Evolutionary conservation across 2,113 vertebrate genomes (phyloP).

Genomic region (Penelope pileata): DNA sequence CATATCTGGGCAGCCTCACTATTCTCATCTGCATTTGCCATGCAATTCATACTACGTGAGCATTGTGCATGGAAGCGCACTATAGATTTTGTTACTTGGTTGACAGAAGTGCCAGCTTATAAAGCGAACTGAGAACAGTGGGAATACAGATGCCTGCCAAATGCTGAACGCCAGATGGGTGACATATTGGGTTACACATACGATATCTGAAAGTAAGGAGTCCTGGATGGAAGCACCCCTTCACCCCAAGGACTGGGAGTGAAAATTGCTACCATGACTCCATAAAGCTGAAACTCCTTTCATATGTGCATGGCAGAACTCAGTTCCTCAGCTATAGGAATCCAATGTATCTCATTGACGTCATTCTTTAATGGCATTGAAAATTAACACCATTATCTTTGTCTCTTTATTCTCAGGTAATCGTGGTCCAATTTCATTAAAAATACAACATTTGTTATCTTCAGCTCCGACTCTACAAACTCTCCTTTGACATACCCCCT

Average conservation of each 20-base stretch:
- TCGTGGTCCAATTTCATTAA: background rate
- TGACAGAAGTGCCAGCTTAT: background rate
- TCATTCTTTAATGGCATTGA: background rate
- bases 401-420: background rate
- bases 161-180: background rate
- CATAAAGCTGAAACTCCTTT: background rate
- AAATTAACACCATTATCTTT: background rate
- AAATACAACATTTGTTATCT: background rate
- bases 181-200: background rate
- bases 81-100: background rate
- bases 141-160: background rate
- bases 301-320: background rate
- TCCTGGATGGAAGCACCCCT: background rate
- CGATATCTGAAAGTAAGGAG: background rate
- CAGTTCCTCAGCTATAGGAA: background rate
- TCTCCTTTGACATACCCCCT: background rate
- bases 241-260: background rate
- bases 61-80: background rate
- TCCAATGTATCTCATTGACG: background rate
- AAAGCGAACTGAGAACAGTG: background rate
- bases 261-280: background rate
- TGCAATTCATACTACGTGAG: background rate
- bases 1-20: background rate
- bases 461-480: background rate
- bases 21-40: background rate